Percentiles rank a stretch among this genome's conserved stretches.
These are phyloP conservation scores for Calosoma granatense DNA, from an alignment of 1,140 invertebrate species.

Conservation along the genomic window DNA sequence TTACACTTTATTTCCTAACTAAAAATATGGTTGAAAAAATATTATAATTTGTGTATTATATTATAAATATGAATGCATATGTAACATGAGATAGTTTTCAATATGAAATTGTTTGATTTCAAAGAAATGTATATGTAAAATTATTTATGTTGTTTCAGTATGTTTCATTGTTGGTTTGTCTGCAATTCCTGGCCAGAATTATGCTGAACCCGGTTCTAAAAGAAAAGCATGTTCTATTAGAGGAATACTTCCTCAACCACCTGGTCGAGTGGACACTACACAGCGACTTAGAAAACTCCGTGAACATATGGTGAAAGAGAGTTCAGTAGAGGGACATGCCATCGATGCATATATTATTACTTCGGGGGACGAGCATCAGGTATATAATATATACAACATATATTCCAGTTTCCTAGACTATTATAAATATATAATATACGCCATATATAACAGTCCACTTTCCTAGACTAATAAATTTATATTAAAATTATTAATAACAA, in stretches of 20 bases:
- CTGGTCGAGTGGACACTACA: conserved; percentile 26
- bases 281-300: conserved; percentile 44
- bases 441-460: conserved; percentile 11
- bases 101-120: too few relatives aligned
- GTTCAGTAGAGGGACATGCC: conserved; percentile 47
- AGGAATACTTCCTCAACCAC: conserved; percentile 22
- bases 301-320: conserved; percentile 52
- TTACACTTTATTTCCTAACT: too few relatives aligned
- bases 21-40: too few relatives aligned
- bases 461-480: conserved; percentile 11
- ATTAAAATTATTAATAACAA: too few relatives aligned
- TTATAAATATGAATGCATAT: too few relatives aligned
- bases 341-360: conserved; percentile 68
- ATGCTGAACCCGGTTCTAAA: conserved; percentile 20
- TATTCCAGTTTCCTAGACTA: too few relatives aligned
- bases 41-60: not conserved
- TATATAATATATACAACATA: conserved; percentile 36
- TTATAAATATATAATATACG: not conserved
- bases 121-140: too few relatives aligned
- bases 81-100: too few relatives aligned
- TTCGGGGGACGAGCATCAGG: conserved; percentile 70
- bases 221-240: conserved; percentile 27
- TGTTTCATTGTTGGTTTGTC: not conserved
- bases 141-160: too few relatives aligned
- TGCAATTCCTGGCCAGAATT: too few relatives aligned